These are phyloP conservation scores for Drosophila elegans DNA, from an alignment of 1,140 invertebrate genomes.

Conservation along the genomic window DNA sequence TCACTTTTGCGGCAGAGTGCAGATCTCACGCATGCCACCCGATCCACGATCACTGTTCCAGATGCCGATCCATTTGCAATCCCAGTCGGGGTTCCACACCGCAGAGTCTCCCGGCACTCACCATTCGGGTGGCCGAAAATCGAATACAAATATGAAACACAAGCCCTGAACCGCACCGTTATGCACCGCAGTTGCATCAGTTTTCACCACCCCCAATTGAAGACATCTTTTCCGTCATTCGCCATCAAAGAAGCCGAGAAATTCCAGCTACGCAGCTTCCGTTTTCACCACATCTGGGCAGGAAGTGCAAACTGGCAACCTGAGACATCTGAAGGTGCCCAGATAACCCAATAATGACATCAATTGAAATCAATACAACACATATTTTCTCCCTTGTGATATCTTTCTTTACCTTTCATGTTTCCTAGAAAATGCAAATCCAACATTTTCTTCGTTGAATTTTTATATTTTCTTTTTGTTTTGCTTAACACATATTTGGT, in stretches of 20 bases:
- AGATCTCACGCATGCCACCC: conserved; percentile 61
- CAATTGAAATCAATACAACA: conserved; percentile 17
- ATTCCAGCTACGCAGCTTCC: conserved; percentile 28
- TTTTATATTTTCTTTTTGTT: too few species aligned
- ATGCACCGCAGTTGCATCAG: conserved; percentile 25
- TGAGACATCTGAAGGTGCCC: background rate
- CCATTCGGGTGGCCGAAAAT: conserved; percentile 32
- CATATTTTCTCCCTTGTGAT: background rate
- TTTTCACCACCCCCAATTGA: conserved; percentile 8
- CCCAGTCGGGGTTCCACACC: conserved; percentile 9
- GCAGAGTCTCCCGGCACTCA: background rate
- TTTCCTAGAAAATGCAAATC: background rate
- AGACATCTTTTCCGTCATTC: conserved; percentile 19
- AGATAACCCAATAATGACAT: conserved; percentile 11
- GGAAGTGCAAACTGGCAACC: conserved; percentile 30
- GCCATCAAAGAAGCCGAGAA: conserved; percentile 23
- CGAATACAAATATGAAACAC: conserved; percentile 24
- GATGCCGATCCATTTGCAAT: conserved; percentile 24
- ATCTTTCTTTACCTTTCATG: background rate
- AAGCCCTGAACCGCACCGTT: background rate
- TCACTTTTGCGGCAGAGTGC: conserved; percentile 72
- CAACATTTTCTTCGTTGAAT: too few species aligned
- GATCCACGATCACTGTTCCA: conserved; percentile 9
- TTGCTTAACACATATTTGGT: too few species aligned
- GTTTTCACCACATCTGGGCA: conserved; percentile 15